phyloP scores from a whole-genome alignment of 2,888 invertebrate species.

The Cosmorhoe ocellata region DNA sequence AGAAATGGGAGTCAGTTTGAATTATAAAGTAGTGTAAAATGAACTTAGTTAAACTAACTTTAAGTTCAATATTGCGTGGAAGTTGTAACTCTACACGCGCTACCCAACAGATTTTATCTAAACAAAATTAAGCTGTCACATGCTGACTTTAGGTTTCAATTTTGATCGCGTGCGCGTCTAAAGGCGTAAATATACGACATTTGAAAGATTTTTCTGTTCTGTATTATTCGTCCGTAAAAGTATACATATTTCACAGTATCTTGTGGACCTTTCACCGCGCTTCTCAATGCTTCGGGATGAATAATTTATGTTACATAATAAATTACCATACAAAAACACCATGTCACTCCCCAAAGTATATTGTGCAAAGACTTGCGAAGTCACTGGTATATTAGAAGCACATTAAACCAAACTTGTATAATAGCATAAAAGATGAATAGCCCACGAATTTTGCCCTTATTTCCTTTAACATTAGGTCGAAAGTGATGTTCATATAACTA shows the following conservation, averaged over 20 bases:
- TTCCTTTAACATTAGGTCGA: slow-evolving; percentile 12
- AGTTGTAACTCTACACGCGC: neutral
- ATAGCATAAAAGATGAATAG: slow-evolving; percentile 41
- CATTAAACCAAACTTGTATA: slow-evolving; percentile 48
- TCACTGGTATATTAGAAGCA: slow-evolving; percentile 47
- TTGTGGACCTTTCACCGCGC: neutral
- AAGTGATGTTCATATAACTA: slow-evolving; percentile 6
- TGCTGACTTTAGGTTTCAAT: neutral
- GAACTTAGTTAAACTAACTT: neutral
- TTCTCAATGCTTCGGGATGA: slow-evolving; percentile 4
- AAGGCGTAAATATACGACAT: too few species aligned
- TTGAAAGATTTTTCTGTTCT: too few species aligned
- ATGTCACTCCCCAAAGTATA: slow-evolving; percentile 40
- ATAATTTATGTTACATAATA: slow-evolving; percentile 27
- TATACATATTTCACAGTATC: neutral
- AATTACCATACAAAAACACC: slow-evolving; percentile 36
- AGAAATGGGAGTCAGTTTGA: neutral
- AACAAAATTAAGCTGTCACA: neutral
- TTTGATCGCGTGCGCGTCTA: neutral
- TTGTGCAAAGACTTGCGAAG: slow-evolving; percentile 38
- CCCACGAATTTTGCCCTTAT: slow-evolving; percentile 11
- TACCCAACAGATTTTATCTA: too few species aligned
- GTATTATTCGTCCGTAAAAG: neutral
- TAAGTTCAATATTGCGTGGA: neutral
- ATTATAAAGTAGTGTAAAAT: neutral